A percentile compares a stretch with the other conserved stretches of the same genome.
phyloP scores from a whole-genome alignment of 2,113 vertebrate genomes.

The Erythrocebus patas region DNA sequence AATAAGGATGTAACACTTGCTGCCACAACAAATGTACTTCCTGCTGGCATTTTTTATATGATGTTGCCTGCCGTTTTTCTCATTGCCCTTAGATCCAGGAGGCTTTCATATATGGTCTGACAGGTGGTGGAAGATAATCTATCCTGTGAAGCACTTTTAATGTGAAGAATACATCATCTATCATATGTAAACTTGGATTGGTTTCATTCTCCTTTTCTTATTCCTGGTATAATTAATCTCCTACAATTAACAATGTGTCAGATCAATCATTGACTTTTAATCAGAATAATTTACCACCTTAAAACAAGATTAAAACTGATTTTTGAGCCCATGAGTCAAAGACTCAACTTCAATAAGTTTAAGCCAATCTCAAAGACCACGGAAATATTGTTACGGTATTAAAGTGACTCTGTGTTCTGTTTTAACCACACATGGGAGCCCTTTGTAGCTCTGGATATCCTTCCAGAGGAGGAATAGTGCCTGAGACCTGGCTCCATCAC shows the following conservation, averaged over 20 bases:
- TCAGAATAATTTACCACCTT: conserved; percentile 42
- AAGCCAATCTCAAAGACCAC: neutral
- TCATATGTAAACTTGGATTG: conserved; percentile 25
- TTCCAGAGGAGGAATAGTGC: neutral
- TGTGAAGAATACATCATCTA: conserved; percentile 5
- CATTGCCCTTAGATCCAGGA: conserved; percentile 47
- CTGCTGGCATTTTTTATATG: conserved; percentile 65
- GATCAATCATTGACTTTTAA: conserved; percentile 52
- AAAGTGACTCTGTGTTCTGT: neutral
- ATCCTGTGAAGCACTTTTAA: conserved; percentile 38
- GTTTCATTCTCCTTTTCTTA: conserved; percentile 39
- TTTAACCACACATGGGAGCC: neutral
- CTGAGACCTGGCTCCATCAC: neutral
- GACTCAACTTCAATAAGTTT: neutral
- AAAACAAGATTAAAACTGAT: conserved; percentile 34
- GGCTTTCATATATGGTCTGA: neutral
- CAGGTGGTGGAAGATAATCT: neutral
- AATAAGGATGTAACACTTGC: conserved; percentile 71
- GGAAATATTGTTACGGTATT: neutral
- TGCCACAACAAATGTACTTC: conserved; percentile 69
- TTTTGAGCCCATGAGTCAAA: neutral
- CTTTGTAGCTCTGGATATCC: neutral
- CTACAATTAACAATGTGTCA: conserved; percentile 52
- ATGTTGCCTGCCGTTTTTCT: conserved; percentile 51
- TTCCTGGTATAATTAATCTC: conserved; percentile 62